These are phyloP conservation scores for Papilio demoleus DNA, from an alignment of 2,888 invertebrate genomes.

Conservation along the genomic window DNA sequence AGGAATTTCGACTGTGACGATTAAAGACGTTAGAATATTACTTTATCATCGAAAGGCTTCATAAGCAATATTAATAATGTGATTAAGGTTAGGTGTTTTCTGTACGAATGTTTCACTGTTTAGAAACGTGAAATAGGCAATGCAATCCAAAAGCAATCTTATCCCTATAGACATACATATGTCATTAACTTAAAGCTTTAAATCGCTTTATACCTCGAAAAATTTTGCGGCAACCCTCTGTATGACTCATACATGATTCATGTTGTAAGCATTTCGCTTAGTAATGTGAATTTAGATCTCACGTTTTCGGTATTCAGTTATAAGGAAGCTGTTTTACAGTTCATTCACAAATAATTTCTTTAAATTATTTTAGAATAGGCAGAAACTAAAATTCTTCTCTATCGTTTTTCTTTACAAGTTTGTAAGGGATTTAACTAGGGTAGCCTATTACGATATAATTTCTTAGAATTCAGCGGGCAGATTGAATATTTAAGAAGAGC, in stretches of 20 bases:
- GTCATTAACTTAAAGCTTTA: neutral
- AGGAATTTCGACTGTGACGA: too few relatives aligned
- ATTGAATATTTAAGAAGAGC: neutral
- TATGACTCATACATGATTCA: slow-evolving; percentile 22
- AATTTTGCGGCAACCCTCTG: neutral
- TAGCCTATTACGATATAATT: too few relatives aligned
- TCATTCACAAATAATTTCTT: neutral
- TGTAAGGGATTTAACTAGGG: too few relatives aligned
- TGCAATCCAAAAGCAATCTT: slow-evolving; percentile 3
- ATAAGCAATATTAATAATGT: neutral
- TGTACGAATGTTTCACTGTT: neutral
- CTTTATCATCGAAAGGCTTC: too few relatives aligned
- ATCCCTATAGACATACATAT: neutral
- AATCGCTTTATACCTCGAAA: neutral
- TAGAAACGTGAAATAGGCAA: neutral
- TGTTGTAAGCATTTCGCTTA: slow-evolving; percentile 13
- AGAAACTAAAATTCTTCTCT: neutral
- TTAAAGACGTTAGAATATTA: too few relatives aligned
- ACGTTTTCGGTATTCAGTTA: slow-evolving; percentile 9
- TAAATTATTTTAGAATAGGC: neutral
- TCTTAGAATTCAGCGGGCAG: neutral
- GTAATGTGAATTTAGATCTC: slow-evolving; percentile 14
- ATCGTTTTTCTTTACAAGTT: neutral
- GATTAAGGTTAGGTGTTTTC: neutral
- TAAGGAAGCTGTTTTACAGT: neutral